phyloP scores from a whole-genome alignment of 2,797 vertebrate species.

The Sarcophilus harrisii region DNA sequence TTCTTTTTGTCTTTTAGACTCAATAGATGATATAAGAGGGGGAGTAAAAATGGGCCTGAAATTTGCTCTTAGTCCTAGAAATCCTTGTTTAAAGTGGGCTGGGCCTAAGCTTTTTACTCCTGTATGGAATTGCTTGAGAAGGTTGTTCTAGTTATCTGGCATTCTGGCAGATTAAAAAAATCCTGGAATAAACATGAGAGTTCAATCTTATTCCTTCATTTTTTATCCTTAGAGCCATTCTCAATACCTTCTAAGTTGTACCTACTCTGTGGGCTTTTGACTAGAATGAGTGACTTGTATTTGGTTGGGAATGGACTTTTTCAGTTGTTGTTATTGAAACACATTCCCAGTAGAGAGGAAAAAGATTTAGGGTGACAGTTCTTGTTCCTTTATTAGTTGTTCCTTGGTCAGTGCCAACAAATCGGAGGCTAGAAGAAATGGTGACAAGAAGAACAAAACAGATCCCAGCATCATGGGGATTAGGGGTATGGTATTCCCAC shows the following conservation, averaged over 20 bases:
- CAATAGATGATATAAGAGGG: too few species aligned
- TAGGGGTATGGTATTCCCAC: too few species aligned
- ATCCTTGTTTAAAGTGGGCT: too few species aligned
- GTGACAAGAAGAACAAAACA: neutral
- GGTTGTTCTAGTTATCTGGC: constrained; percentile 27
- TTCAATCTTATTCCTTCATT: constrained; percentile 27
- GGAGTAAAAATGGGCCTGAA: too few species aligned
- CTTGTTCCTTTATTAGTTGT: constrained; percentile 2
- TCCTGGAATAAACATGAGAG: neutral
- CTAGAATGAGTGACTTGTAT: neutral
- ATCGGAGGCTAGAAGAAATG: neutral
- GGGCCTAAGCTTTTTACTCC: neutral
- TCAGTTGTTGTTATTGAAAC: neutral
- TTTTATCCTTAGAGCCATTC: neutral
- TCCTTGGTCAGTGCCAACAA: neutral
- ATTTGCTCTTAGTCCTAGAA: too few species aligned
- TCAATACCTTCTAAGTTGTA: neutral
- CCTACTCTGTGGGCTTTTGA: neutral
- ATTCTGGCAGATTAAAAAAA: neutral
- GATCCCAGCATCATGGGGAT: neutral
- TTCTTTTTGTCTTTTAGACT: too few species aligned
- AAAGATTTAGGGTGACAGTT: neutral
- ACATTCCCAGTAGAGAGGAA: neutral
- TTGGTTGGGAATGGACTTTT: neutral
- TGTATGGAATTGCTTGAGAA: constrained; percentile 5